These are phyloP conservation scores for Netelia inedita DNA, from an alignment of 2,888 invertebrate species.

Conservation along the genomic window DNA sequence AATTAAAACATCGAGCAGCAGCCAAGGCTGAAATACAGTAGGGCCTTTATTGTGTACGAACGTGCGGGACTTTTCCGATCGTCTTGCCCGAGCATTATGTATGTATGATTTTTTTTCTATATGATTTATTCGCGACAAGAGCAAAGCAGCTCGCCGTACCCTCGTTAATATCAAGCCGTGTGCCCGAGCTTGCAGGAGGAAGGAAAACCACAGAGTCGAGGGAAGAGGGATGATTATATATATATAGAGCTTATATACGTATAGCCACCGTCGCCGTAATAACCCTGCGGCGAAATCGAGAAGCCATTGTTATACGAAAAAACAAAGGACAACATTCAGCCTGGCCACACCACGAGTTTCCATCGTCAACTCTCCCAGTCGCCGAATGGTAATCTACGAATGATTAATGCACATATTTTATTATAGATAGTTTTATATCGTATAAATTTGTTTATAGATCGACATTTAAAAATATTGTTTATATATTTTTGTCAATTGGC, in stretches of 20 bases:
- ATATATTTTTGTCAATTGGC: no score
- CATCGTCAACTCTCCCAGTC: slow-evolving; percentile 41
- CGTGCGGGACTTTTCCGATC: slow-evolving; percentile 42
- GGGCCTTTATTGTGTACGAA: slow-evolving; percentile 23
- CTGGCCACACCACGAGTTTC: slow-evolving; percentile 42
- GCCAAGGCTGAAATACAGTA: slow-evolving; percentile 41
- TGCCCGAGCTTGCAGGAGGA: slow-evolving; percentile 51
- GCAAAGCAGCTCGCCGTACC: slow-evolving; percentile 47
- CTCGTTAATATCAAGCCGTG: slow-evolving; percentile 67
- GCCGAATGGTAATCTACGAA: neutral
- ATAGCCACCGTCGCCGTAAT: slow-evolving; percentile 70
- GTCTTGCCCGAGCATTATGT: slow-evolving; percentile 53
- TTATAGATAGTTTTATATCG: neutral
- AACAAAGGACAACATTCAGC: slow-evolving; percentile 69
- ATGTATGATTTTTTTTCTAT: slow-evolving; percentile 66
- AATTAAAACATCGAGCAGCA: slow-evolving; percentile 77
- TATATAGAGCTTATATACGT: slow-evolving; percentile 11
- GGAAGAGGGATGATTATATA: slow-evolving; percentile 41
- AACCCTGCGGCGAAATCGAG: slow-evolving; percentile 71
- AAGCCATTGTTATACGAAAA: slow-evolving; percentile 71
- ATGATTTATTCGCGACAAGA: slow-evolving; percentile 42
- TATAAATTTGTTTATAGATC: no score
- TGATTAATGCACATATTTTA: neutral
- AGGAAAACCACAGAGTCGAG: slow-evolving; percentile 62
- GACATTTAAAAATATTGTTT: no score